Conservation (phyloP, 1,140 invertebrate species). For the Druon quercuslanigerum region DNA sequence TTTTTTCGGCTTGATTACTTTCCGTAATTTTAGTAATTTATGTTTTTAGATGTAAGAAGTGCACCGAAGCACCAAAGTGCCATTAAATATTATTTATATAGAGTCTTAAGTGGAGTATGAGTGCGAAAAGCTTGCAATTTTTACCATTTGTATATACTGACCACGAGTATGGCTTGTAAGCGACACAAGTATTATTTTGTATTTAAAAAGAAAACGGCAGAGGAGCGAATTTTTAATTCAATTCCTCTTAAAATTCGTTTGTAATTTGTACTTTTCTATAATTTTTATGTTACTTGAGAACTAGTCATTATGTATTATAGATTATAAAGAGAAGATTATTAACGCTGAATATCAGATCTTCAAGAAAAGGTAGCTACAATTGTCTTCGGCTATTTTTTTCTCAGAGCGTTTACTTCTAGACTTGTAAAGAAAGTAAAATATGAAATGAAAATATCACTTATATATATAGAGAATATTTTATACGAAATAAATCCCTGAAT, state of each 20-base stretch:
- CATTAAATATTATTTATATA: constrained; percentile 42
- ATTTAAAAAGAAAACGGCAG: constrained; percentile 15
- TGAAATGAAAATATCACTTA: constrained; percentile 54
- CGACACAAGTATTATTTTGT: constrained; percentile 7
- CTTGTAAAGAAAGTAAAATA: constrained; percentile 68
- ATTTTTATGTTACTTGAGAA: constrained; percentile 64
- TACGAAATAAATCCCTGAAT: constrained; percentile 68
- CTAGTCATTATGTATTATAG: constrained; percentile 67
- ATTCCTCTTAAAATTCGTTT: constrained; percentile 41
- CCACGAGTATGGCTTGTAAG: constrained; percentile 19
- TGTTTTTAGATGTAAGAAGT: constrained; percentile 36
- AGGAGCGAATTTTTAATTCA: constrained; percentile 39
- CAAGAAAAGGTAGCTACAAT: constrained; percentile 28
- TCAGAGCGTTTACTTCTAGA: constrained; percentile 48
- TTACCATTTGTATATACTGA: background rate
- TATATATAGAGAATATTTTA: constrained; percentile 73
- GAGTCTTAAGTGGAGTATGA: background rate
- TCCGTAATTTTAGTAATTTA: constrained; percentile 38
- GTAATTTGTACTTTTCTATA: constrained; percentile 31
- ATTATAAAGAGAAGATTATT: constrained; percentile 33
- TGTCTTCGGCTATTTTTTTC: background rate
- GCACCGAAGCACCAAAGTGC: constrained; percentile 60
- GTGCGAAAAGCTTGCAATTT: constrained; percentile 25
- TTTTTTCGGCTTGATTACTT: background rate
- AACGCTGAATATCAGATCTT: background rate